Evolutionary conservation across 2,113 vertebrate genomes (phyloP).

Genomic region (Tautogolabrus adspersus): DNA sequence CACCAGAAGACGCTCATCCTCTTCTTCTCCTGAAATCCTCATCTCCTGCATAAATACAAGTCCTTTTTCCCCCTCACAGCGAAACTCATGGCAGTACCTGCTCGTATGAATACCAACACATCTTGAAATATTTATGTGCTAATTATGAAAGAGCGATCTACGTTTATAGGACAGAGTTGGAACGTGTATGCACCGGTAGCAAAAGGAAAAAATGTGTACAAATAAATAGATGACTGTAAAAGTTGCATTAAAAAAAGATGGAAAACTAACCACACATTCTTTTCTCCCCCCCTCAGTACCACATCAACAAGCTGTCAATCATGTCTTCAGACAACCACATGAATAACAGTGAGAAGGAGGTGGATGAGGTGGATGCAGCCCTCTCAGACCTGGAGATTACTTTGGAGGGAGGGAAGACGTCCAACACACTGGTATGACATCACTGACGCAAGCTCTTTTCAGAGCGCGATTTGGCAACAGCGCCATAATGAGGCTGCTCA

Average conservation of each 20-base stretch:
- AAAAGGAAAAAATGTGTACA: background rate
- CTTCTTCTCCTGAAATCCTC: constrained; percentile 15
- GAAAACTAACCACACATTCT: background rate
- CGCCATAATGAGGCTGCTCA: no score
- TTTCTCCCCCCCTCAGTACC: constrained; percentile 86
- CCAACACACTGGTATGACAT: constrained; percentile 90
- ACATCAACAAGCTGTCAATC: constrained; percentile 99
- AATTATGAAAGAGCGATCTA: constrained; percentile 46
- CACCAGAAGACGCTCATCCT: constrained; percentile 3
- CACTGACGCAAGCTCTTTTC: no score
- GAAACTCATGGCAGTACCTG: constrained; percentile 18
- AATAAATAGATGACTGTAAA: no score
- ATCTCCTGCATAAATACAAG: constrained; percentile 4
- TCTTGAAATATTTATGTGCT: constrained; percentile 61
- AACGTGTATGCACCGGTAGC: constrained; percentile 37
- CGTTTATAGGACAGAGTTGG: constrained; percentile 44
- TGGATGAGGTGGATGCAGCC: constrained; percentile 97
- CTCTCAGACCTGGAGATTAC: constrained; percentile 98
- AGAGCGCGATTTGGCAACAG: no score
- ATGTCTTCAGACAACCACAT: constrained; percentile 99
- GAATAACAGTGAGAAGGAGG: constrained; percentile 99
- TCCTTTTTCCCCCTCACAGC: background rate
- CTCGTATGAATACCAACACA: constrained; percentile 30
- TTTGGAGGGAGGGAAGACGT: constrained; percentile 96
- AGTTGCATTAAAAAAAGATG: no score